Evolutionary conservation across 1,140 invertebrate genomes (phyloP).

Genomic region (Platorchestia sp.): DNA sequence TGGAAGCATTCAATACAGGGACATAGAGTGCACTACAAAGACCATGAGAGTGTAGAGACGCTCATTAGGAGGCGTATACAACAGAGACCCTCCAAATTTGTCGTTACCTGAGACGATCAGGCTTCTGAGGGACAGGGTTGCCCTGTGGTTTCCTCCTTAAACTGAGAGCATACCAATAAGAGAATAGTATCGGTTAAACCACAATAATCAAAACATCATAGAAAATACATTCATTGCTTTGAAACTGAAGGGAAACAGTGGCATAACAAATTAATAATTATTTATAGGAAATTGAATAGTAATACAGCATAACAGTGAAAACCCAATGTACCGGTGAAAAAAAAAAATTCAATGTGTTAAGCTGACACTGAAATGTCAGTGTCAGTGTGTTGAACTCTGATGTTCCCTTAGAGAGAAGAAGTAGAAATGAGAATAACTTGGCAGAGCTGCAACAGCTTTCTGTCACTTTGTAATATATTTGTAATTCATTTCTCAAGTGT

Average conservation of each 20-base stretch:
- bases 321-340: not conserved
- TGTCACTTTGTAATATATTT: not conserved
- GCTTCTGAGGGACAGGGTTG: conserved; percentile 58
- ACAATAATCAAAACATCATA: not conserved
- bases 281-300: not conserved
- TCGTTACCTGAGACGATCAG: conserved; percentile 57
- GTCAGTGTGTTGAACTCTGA: not conserved
- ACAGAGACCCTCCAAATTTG: not conserved
- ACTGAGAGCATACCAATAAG: conserved; percentile 53
- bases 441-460: not conserved
- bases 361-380: not conserved
- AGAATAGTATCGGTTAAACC: not conserved
- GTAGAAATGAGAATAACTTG: not conserved
- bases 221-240: not conserved
- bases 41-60: not conserved
- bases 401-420: not conserved
- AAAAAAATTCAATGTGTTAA: too few relatives aligned
- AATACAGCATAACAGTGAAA: not conserved
- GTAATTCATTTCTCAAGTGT: not conserved
- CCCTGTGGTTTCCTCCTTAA: conserved; percentile 58
- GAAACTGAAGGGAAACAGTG: not conserved
- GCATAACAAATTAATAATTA: not conserved
- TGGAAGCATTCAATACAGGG: not conserved
- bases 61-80: not conserved
- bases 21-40: not conserved